These are phyloP conservation scores for Arnoldichthys spilopterus DNA, from an alignment of 2,797 vertebrate genomes.

Conservation along the genomic window DNA sequence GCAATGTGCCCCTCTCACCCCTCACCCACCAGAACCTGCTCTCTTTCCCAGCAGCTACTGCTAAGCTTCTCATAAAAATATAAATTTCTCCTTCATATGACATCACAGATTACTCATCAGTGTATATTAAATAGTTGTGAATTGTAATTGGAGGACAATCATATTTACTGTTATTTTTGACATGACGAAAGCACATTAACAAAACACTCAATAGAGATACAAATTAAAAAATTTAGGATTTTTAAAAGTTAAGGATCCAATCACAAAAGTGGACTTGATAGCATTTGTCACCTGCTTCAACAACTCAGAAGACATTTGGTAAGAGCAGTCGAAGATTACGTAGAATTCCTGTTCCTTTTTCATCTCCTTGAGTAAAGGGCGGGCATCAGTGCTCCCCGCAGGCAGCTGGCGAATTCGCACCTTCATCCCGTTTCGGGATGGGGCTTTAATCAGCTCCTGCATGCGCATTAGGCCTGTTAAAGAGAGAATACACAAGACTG, in stretches of 20 bases:
- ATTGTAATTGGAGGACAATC: too few species aligned
- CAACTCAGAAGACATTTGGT: constrained; percentile 89
- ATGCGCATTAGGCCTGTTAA: constrained; percentile 91
- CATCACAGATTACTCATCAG: too few species aligned
- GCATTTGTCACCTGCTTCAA: constrained; percentile 88
- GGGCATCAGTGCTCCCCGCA: constrained; percentile 89
- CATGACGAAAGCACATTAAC: too few species aligned
- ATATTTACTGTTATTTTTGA: too few species aligned
- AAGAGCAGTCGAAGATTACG: constrained; percentile 95
- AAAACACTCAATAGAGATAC: too few species aligned
- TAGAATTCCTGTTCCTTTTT: constrained; percentile 96
- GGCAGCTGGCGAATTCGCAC: constrained; percentile 96
- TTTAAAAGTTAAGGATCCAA: constrained; percentile 21
- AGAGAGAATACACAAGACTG: constrained; percentile 35
- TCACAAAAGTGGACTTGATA: background rate
- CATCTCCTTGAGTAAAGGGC: constrained; percentile 95
- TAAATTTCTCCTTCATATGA: too few species aligned
- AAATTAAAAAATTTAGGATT: background rate
- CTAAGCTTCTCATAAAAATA: too few species aligned
- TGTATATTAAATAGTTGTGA: too few species aligned
- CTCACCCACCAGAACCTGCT: too few species aligned
- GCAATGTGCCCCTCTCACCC: too few species aligned
- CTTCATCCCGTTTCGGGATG: constrained; percentile 93
- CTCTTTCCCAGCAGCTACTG: too few species aligned
- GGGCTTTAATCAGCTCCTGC: constrained; percentile 98